Evolutionary conservation across 2,113 vertebrate species (phyloP).

Genomic region (Notechis scutatus): DNA sequence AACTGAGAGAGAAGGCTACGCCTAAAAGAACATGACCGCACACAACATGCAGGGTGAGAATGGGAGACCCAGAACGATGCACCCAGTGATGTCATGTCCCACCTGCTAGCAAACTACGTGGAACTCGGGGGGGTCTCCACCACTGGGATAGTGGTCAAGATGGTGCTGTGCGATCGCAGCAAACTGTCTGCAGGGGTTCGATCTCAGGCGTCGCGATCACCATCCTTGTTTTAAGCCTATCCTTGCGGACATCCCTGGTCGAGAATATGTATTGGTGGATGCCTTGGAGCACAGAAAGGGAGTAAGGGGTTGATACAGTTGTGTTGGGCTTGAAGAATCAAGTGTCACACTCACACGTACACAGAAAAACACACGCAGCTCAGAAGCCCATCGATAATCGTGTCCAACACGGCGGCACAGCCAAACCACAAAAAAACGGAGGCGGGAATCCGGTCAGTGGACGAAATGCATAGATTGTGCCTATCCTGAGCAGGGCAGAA

Average conservation of each 20-base stretch:
- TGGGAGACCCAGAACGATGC: background rate
- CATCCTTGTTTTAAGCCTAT: background rate
- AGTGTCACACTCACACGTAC: background rate
- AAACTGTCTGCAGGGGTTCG: background rate
- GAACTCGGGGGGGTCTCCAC: background rate
- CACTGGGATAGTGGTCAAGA: background rate
- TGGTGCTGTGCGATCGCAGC: background rate
- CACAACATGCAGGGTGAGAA: background rate
- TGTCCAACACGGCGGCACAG: background rate
- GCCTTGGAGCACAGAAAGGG: background rate
- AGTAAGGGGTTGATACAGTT: too few relatives aligned
- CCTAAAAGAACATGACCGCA: background rate
- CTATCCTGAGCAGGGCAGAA: background rate
- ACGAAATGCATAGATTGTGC: background rate
- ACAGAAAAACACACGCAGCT: background rate
- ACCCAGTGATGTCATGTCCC: too few relatives aligned
- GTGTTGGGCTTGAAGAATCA: background rate
- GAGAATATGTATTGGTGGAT: background rate
- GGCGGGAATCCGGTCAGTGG: rapidly evolving
- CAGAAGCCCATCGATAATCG: background rate
- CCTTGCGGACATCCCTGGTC: background rate
- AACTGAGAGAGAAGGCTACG: background rate
- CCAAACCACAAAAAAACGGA: too few relatives aligned
- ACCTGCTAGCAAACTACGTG: background rate
- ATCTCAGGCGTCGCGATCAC: background rate